Conservation (phyloP, 2,797 vertebrate genomes). For the Sarcoramphus papa region DNA sequence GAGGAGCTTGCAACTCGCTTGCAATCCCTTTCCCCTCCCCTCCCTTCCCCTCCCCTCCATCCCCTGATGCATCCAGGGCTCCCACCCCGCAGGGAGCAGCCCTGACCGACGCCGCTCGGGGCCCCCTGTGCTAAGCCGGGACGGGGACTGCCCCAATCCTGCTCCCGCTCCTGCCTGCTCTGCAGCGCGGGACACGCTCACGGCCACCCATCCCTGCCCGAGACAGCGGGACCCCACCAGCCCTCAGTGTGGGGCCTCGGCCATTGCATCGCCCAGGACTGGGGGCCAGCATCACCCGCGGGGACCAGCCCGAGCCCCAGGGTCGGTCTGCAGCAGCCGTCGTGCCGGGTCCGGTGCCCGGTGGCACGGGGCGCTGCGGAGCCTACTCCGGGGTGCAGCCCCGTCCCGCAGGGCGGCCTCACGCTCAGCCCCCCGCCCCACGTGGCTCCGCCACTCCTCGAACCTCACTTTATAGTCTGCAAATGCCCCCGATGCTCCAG, state of each 20-base stretch:
- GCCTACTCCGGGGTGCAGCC: neutral
- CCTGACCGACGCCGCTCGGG: neutral
- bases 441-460: constrained; percentile 61
- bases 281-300: fast-evolving
- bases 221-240: neutral
- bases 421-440: neutral
- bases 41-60: neutral
- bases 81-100: neutral
- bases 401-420: neutral
- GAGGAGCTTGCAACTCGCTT: constrained; percentile 33
- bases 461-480: constrained; percentile 76
- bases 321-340: neutral
- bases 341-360: fast-evolving
- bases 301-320: neutral
- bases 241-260: neutral
- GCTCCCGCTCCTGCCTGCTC: neutral
- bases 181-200: fast-evolving
- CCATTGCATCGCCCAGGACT: neutral
- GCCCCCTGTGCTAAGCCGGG: neutral
- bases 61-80: neutral
- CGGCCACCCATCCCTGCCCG: neutral
- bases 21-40: neutral
- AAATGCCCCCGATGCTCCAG: constrained; percentile 51
- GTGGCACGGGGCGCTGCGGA: neutral
- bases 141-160: neutral